phyloP scores from a whole-genome alignment of 2,113 vertebrate species.

The Heloderma charlesbogerti region DNA sequence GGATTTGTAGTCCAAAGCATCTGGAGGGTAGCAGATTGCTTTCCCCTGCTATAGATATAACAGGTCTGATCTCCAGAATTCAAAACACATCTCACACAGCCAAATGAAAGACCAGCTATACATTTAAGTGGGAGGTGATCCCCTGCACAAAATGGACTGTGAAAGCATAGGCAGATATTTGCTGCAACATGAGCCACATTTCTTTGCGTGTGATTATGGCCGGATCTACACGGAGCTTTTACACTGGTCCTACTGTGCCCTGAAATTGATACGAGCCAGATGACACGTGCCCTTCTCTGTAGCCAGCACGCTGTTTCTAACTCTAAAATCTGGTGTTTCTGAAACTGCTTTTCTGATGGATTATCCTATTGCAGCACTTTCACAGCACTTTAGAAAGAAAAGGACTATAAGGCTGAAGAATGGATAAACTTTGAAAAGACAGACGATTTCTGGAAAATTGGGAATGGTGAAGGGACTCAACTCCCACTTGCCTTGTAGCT shows the following conservation, averaged over 20 bases:
- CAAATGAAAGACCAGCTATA: background rate
- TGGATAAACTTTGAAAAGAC: background rate
- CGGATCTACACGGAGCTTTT: too few species aligned
- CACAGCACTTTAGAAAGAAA: background rate
- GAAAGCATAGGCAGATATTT: background rate
- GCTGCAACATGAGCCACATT: background rate
- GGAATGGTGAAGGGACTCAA: background rate
- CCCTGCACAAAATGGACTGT: too few species aligned
- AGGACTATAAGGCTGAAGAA: background rate
- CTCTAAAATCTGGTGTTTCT: too few species aligned
- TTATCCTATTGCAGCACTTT: too few species aligned
- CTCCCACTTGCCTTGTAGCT: background rate
- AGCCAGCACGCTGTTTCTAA: too few species aligned
- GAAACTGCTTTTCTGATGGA: too few species aligned
- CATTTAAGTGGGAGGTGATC: background rate
- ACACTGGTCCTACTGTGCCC: too few species aligned
- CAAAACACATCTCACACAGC: background rate
- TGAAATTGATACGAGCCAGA: too few species aligned
- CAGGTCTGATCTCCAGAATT: background rate
- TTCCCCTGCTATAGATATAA: background rate
- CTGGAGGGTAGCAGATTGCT: too few species aligned
- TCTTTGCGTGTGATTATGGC: background rate
- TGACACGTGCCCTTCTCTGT: too few species aligned
- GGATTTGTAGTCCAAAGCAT: too few species aligned
- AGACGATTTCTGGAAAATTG: background rate